phyloP scores from a whole-genome alignment of 1,140 invertebrate species.

The Cotesia chilonis region DNA sequence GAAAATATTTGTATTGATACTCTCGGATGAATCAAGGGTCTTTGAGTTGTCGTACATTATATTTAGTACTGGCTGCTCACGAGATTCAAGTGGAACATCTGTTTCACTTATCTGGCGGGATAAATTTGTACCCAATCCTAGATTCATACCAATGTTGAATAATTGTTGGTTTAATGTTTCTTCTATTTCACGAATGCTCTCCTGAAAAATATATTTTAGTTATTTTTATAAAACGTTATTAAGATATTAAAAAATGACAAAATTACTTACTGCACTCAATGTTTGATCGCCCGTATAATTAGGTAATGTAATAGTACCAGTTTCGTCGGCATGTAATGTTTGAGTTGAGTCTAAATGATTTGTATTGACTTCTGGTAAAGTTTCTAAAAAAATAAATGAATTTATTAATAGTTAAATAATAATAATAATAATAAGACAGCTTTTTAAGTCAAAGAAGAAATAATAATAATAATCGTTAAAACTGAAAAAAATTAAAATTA shows the following conservation, averaged over 20 bases:
- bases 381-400: constrained; percentile 44
- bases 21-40: constrained; percentile 43
- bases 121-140: constrained; percentile 43
- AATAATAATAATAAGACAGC: too few relatives aligned
- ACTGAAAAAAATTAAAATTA: constrained; percentile 8
- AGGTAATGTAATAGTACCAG: constrained; percentile 58
- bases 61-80: constrained; percentile 50
- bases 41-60: constrained; percentile 56
- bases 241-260: background rate
- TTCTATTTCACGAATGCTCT: constrained; percentile 61
- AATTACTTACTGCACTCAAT: constrained; percentile 54
- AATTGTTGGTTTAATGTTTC: constrained; percentile 62
- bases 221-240: too few relatives aligned
- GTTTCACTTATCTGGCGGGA: constrained; percentile 41
- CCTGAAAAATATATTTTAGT: constrained; percentile 46
- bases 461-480: background rate
- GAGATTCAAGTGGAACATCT: constrained; percentile 38
- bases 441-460: too few relatives aligned
- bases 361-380: constrained; percentile 41
- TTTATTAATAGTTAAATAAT: too few relatives aligned
- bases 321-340: constrained; percentile 58
- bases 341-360: constrained; percentile 49
- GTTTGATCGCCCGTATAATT: constrained; percentile 55
- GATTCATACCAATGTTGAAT: constrained; percentile 56
- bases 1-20: constrained; percentile 45